phyloP scores from a whole-genome alignment of 2,888 invertebrate species.

The Sepiola atlantica region DNA sequence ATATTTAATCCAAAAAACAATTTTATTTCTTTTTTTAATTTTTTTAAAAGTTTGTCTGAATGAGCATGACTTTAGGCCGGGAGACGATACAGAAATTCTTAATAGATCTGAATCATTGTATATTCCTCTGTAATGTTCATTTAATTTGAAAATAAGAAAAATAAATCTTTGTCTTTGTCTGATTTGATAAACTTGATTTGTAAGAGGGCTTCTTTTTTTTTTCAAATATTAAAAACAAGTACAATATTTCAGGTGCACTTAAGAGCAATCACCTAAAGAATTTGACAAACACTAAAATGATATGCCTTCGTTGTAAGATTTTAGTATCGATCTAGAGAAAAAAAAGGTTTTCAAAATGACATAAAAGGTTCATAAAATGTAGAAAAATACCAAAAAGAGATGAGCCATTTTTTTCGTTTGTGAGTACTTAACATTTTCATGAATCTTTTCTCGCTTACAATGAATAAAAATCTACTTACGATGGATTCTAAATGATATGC shows the following conservation, averaged over 20 bases:
- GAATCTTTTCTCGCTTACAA: too few relatives aligned
- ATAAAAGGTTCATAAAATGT: too few relatives aligned
- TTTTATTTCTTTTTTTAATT: background rate
- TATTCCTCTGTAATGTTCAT: background rate
- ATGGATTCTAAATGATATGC: too few relatives aligned
- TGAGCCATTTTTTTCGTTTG: too few relatives aligned
- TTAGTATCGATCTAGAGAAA: too few relatives aligned
- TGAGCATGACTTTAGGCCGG: background rate
- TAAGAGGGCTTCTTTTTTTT: background rate
- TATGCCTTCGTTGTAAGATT: too few relatives aligned
- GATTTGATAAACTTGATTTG: slow-evolving; percentile 20
- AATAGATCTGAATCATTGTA: background rate
- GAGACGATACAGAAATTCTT: background rate
- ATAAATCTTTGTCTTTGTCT: background rate
- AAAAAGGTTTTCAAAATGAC: too few relatives aligned
- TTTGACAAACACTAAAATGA: background rate
- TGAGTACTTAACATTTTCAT: too few relatives aligned
- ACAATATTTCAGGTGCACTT: background rate
- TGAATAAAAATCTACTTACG: too few relatives aligned
- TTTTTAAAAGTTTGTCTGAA: background rate
- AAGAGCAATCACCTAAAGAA: background rate
- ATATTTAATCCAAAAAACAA: background rate
- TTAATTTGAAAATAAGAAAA: slow-evolving; percentile 1
- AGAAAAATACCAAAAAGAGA: too few relatives aligned
- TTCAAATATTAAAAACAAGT: background rate